Conservation (phyloP, 2,113 vertebrate genomes). For the Cinclus cinclus region DNA sequence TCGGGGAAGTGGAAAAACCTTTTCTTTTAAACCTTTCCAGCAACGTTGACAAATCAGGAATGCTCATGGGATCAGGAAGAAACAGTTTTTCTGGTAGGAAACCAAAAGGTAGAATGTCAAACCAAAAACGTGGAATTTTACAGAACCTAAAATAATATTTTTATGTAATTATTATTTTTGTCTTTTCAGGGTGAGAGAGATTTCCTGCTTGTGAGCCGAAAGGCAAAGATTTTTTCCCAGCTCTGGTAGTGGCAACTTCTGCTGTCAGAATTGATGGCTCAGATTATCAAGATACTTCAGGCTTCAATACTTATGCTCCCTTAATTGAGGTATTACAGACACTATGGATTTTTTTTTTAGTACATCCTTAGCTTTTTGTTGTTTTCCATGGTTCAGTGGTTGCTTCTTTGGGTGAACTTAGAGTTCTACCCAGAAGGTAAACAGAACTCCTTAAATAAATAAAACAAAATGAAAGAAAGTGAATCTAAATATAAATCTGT, state of each 20-base stretch:
- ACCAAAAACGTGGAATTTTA: background rate
- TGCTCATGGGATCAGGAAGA: background rate
- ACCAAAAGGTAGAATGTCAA: background rate
- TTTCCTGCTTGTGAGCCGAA: background rate
- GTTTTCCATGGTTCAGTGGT: background rate
- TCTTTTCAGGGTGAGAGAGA: background rate
- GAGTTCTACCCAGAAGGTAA: conserved; percentile 15
- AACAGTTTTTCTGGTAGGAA: background rate
- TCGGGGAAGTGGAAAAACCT: background rate
- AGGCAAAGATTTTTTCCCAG: background rate
- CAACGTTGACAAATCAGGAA: background rate
- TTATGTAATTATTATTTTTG: background rate
- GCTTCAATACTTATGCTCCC: conserved; percentile 22
- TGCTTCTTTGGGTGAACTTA: background rate
- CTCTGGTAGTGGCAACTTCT: background rate
- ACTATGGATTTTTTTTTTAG: conserved; percentile 16
- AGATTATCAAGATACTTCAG: conserved; percentile 50
- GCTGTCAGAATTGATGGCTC: conserved; percentile 45
- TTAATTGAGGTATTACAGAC: conserved; percentile 57
- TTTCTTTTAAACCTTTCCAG: background rate
- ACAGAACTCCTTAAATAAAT: conserved; percentile 4
- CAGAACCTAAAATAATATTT: background rate
- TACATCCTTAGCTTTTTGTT: conserved; percentile 19
- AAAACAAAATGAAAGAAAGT: background rate
- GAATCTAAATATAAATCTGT: conserved; percentile 32